phyloP scores from a whole-genome alignment of 2,113 vertebrate species.

The Chiloscyllium plagiosum region DNA sequence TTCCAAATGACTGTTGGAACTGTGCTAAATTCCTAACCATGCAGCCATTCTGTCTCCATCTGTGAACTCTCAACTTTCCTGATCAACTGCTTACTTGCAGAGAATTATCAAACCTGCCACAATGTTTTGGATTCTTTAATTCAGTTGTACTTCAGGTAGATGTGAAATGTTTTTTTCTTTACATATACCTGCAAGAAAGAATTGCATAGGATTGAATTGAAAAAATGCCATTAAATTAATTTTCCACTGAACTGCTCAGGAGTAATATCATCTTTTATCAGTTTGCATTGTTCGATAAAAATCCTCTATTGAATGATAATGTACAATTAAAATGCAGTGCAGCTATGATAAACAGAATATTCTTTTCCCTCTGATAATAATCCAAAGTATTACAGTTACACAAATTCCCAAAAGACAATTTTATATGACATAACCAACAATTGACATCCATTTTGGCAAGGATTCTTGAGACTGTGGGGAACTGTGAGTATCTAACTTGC shows the following conservation, averaged over 20 bases:
- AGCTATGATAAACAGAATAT: background rate
- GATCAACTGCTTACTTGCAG: background rate
- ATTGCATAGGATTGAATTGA: background rate
- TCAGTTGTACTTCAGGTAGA: background rate
- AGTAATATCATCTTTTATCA: background rate
- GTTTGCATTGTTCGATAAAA: background rate
- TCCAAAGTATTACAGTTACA: background rate
- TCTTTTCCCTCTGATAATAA: background rate
- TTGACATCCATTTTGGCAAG: slow-evolving; percentile 3
- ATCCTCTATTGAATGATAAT: background rate
- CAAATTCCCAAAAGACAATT: background rate
- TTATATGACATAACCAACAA: background rate
- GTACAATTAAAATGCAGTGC: background rate
- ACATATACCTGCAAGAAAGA: background rate
- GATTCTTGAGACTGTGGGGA: background rate
- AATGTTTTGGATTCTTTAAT: slow-evolving; percentile 1
- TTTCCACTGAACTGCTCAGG: background rate
- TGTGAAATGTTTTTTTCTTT: background rate
- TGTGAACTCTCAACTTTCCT: slow-evolving; percentile 23
- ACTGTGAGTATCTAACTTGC: background rate
- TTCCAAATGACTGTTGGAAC: slow-evolving; percentile 18
- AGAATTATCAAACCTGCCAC: background rate
- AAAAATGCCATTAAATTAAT: background rate
- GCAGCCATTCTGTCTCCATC: slow-evolving; percentile 33
- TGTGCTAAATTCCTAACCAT: slow-evolving; percentile 15